Base-by-base conservation (phyloP, 2,113 vertebrate genomes). In the Eclectus roratus region DNA sequence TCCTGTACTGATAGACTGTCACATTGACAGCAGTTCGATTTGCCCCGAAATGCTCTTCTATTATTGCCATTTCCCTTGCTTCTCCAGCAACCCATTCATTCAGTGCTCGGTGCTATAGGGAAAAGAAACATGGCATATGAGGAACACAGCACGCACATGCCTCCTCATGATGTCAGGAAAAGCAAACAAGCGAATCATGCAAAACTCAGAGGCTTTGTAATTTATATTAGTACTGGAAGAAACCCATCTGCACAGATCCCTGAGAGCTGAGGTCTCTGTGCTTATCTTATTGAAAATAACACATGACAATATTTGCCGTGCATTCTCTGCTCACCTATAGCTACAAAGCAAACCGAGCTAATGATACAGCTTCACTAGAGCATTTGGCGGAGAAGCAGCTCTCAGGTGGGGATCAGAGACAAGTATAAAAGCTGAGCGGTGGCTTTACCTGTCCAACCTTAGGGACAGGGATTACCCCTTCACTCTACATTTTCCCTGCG, bases 401-500 rank as follows among this genome's bases (percentile, higher is more conserved):
- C 27, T 7, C 86, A 29, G 63, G 44, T 0, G 10, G 49, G 31
- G 24, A 37, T 9, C 46, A 3, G 14, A 86, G 47, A 18, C 50
- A 21, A 19, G 19, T 2, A 21, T 2, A 14, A 10, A n/a, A 49
- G 37, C 1, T 3, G 52, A 10, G 37, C 1, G 13, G 15, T 7
- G 37, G 33, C 58, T 55, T 23, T 13, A 35, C 12, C 13, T 2
- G 33, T 9, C 5, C 61, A 49, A 3, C 63, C 61, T 17, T 4
- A n/a, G 37, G 11, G 60, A 19, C 52, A 11, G n/a, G 28, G 37
- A 33, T 35, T 3, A 3, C 5, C 55, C 39, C 29, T 16, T 12
- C 13, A 13, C n/a, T 31, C 37, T 5, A 0, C 8, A 8, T 53
- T 63, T 50, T n/a, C 37, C 12, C 33, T 6, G 4, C 23, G 15